phyloP scores from a whole-genome alignment of 2,797 vertebrate species.

The Chromobotia macracanthus region DNA sequence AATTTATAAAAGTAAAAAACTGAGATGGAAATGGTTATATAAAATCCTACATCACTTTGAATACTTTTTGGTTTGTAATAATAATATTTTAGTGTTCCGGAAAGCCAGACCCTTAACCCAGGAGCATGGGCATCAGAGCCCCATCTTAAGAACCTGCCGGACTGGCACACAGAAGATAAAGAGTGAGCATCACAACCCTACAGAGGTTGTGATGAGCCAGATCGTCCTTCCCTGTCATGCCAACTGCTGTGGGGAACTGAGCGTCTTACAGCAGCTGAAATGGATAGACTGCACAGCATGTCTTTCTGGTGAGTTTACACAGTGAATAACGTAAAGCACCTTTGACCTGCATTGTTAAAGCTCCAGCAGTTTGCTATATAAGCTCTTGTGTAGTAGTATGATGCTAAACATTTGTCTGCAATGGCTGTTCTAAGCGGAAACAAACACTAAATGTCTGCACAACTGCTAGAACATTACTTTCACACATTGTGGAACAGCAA shows the following conservation, averaged over 20 bases:
- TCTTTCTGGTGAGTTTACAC: constrained; percentile 81
- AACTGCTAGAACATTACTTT: neutral
- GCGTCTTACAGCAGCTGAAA: constrained; percentile 90
- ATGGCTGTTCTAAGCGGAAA: neutral
- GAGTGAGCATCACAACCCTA: constrained; percentile 73
- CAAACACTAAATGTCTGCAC: neutral
- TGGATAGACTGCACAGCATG: constrained; percentile 95
- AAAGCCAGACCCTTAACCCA: neutral
- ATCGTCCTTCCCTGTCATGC: constrained; percentile 91
- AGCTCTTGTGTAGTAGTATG: neutral
- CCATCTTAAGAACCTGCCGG: constrained; percentile 12
- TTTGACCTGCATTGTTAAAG: constrained; percentile 14
- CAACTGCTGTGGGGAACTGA: constrained; percentile 86
- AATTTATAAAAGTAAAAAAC: too few species aligned
- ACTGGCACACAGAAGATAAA: constrained; percentile 60
- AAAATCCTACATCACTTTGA: too few species aligned
- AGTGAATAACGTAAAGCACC: neutral
- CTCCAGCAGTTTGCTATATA: neutral
- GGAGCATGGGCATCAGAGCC: constrained; percentile 44
- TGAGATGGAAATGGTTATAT: too few species aligned
- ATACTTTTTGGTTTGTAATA: too few species aligned
- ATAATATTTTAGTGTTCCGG: neutral
- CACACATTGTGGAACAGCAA: neutral
- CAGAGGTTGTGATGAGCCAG: constrained; percentile 93
- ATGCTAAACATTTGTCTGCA: neutral